These are phyloP conservation scores for Talpa occidentalis DNA, from an alignment of 2,113 vertebrate species.

Conservation along the genomic window DNA sequence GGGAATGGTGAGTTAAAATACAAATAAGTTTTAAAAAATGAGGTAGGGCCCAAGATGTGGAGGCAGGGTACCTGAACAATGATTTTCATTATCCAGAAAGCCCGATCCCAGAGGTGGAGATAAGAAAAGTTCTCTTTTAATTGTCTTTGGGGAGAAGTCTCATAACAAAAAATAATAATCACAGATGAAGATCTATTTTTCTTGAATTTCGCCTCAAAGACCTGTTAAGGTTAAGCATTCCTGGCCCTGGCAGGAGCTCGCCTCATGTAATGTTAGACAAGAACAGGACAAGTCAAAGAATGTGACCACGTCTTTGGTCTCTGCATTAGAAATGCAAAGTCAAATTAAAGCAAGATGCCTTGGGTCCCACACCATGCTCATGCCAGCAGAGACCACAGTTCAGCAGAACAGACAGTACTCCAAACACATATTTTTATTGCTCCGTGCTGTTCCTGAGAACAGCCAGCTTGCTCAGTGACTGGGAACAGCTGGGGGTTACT, in stretches of 20 bases:
- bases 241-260: neutral
- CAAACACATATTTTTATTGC: constrained; percentile 13
- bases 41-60: neutral
- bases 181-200: constrained; percentile 31
- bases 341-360: constrained; percentile 64
- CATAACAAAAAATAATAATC: neutral
- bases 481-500: constrained; percentile 64
- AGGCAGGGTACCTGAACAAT: neutral
- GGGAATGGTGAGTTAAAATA: constrained; percentile 17
- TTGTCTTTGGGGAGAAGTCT: neutral
- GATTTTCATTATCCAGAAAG: neutral
- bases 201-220: constrained; percentile 53
- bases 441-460: neutral
- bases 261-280: neutral
- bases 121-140: neutral
- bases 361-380: neutral
- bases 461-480: constrained; percentile 34
- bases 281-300: constrained; percentile 13
- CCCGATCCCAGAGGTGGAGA: neutral
- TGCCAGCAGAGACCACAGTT: neutral
- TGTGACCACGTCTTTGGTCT: neutral
- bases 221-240: neutral
- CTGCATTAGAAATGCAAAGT: constrained; percentile 14
- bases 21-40: neutral
- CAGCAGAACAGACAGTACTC: constrained; percentile 19